Evolutionary conservation across 2,797 vertebrate genomes (phyloP), one percentile per base, ranked within the genome.

Genomic region (Acipenser transmontanus): DNA sequence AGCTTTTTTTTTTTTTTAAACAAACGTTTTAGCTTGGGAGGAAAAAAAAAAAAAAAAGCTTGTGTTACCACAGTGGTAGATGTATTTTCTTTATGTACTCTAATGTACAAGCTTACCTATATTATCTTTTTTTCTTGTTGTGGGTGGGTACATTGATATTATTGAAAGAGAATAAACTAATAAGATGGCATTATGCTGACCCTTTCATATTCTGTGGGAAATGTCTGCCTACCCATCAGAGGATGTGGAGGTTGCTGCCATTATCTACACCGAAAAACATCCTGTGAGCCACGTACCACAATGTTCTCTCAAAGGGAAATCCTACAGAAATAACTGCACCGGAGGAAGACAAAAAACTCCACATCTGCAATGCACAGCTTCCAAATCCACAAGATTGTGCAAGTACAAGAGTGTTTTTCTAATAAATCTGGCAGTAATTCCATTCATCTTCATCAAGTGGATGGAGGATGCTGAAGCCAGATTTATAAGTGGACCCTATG

Each of bases 201-300:
- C 20, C 67, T 34, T 34, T 34, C 34, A 69, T 61, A 50, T 65
- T 63, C 47, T 66, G 71, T 80, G 66, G 71, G 71, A 73, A 76
- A 68, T 9, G 50, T 51, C 59, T 57, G 47, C 51, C 64, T 61
- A 68, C 47, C 64, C 59, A 62, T 60, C 50, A 50, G 71, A 74
- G 76, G 77, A 79, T 70, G 66, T 59, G 72, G 70, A 68, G 68
- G 62, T 70, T 63, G 68, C 69, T 75, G 72, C 34, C 34, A 34
- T 80, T 72, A 71, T 75, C 69, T 50, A 65, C 47, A 34, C 73
- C 77, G 73, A 77, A 71, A 71, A 71, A 74, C 75, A 77, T 83
- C 77, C 79, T 74, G 34, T 4, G 72, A 12, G 70, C 69, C 63
- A 50, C 70, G 66, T 71, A 49, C 66, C 63, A 70, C 67, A 68